Conservation (phyloP, 92 coral and sea anemone species). For the Zoanthus sansibaricus region DNA sequence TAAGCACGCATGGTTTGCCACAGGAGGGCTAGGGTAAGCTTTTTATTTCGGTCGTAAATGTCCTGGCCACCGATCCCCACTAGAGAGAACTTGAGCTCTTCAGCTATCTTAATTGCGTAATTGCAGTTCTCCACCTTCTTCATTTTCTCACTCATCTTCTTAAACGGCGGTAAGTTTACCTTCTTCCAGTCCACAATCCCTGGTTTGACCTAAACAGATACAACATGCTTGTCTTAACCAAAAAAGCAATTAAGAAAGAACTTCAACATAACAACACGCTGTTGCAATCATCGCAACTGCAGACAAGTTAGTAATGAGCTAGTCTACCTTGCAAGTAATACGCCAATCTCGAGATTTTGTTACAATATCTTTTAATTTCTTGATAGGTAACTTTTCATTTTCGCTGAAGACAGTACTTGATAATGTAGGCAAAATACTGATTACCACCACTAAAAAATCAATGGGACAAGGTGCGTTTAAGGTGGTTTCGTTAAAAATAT, state of each 20-base stretch:
- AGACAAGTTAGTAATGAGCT: no score
- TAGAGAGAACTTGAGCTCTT: slow-evolving; percentile 86
- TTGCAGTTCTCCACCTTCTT: slow-evolving; percentile 96
- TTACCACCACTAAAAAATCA: no score
- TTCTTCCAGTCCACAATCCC: slow-evolving; percentile 90
- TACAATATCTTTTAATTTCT: no score
- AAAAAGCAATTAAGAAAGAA: background rate
- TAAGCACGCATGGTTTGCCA: slow-evolving; percentile 98
- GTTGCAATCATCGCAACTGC: no score
- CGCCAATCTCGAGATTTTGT: no score
- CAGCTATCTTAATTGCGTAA: slow-evolving; percentile 82
- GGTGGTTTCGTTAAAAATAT: no score
- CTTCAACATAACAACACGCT: no score
- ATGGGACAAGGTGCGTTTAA: no score
- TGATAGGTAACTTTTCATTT: no score
- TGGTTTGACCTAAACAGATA: slow-evolving; percentile 66
- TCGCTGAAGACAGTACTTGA: no score
- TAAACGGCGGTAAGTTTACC: slow-evolving; percentile 91
- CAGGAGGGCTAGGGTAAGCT: slow-evolving; percentile 82
- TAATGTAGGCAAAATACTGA: no score
- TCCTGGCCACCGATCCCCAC: slow-evolving; percentile 98
- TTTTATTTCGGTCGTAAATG: slow-evolving; percentile 78
- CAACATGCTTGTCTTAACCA: background rate
- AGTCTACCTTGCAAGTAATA: no score
- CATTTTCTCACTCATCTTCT: slow-evolving; percentile 91